Conservation (phyloP, 2,888 invertebrate species). For the Glaucopsyche alexis region DNA sequence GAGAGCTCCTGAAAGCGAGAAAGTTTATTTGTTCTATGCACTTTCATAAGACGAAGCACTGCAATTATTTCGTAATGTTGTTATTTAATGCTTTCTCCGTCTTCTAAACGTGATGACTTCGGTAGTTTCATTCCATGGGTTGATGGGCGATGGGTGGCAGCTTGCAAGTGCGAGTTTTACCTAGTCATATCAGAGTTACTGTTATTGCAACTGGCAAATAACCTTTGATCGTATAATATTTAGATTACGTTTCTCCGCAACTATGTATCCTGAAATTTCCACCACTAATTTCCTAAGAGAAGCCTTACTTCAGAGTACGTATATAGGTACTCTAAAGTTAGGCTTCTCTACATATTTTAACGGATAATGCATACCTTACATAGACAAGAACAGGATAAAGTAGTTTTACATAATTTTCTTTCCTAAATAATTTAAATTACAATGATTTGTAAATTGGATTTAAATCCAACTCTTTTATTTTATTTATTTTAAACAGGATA, state of each 20-base stretch:
- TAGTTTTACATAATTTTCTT: no score
- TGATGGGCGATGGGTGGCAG: background rate
- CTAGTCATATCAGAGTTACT: background rate
- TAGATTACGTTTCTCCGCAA: background rate
- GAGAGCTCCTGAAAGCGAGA: conserved; percentile 4
- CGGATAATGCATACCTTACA: background rate
- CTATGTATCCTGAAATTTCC: background rate
- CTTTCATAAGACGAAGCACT: background rate
- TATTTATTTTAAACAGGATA: background rate
- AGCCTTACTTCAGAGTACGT: background rate
- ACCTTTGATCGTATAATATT: background rate
- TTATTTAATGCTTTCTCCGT: conserved; percentile 3
- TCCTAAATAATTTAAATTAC: no score
- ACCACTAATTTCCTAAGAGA: background rate
- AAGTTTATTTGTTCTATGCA: conserved; percentile 10
- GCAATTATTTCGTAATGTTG: background rate
- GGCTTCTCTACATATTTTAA: background rate
- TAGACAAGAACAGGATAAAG: background rate
- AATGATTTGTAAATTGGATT: no score
- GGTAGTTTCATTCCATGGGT: background rate
- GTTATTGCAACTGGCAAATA: background rate
- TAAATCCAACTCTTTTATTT: no score
- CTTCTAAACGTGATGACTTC: background rate
- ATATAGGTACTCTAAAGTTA: background rate
- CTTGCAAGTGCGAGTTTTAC: background rate